Evolutionary conservation across 1,140 invertebrate species (phyloP).

Genomic region (Diorhabda carinulata): DNA sequence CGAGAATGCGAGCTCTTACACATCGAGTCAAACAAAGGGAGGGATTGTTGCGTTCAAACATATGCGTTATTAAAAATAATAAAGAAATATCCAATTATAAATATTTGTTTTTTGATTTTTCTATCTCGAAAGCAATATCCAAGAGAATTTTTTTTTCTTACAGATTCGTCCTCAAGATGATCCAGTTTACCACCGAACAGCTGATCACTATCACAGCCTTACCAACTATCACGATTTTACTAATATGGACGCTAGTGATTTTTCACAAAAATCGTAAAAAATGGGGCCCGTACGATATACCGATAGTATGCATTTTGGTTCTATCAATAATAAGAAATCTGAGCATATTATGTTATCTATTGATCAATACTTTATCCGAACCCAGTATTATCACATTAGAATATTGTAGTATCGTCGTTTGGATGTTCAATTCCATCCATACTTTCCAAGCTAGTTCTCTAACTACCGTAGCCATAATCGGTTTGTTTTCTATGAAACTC

Average conservation of each 20-base stretch:
- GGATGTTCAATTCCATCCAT: constrained; percentile 52
- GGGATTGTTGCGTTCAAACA: too few relatives aligned
- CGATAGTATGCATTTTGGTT: constrained; percentile 48
- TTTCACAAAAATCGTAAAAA: constrained; percentile 50
- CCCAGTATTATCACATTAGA: constrained; percentile 36
- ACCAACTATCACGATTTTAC: constrained; percentile 46
- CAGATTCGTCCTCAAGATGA: constrained; percentile 34
- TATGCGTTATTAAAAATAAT: too few relatives aligned
- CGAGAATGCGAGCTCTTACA: too few relatives aligned
- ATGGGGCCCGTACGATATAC: constrained; percentile 54
- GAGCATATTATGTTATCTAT: constrained; percentile 46
- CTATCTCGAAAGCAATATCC: too few relatives aligned
- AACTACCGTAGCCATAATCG: constrained; percentile 52
- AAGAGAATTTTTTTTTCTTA: constrained; percentile 21
- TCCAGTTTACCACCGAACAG: constrained; percentile 42
- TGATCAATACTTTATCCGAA: constrained; percentile 42
- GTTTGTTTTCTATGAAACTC: constrained; percentile 49
- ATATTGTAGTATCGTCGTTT: constrained; percentile 50
- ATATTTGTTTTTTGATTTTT: too few relatives aligned
- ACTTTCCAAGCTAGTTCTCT: constrained; percentile 55
- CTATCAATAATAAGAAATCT: constrained; percentile 49
- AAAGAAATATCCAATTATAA: too few relatives aligned
- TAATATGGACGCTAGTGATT: constrained; percentile 46
- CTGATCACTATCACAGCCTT: constrained; percentile 46
- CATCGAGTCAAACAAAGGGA: too few relatives aligned